Base-by-base conservation (phyloP, 2,888 invertebrate genomes). In the Cremastobaeus sp. region DNA sequence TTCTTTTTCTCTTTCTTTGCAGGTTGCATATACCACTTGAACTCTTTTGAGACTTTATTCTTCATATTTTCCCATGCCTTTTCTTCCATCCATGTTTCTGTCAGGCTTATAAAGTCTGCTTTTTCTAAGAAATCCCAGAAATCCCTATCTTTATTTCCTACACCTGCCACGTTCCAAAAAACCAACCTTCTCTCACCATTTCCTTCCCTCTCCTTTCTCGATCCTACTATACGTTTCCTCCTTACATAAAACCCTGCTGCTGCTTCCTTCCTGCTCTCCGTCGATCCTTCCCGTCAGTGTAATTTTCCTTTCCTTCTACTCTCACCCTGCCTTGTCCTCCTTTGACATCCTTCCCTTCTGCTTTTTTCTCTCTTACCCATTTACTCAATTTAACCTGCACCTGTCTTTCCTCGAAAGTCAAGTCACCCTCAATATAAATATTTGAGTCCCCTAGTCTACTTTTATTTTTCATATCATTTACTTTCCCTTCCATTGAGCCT, bases 81-180 rank as follows among this genome's bases (percentile, higher is more conserved):
- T 2, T n/a, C 9, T 1, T 9, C 14, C 35, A 50, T 2, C 34
- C 50, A 50, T 8, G 50, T 50, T 14, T 50, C 50, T n/a, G 3
- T n/a, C n/a, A 50, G 8, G 14, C 50, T 35, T 0, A 50, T 14
- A 50, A 50, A 50, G 35, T 50, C 50, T 1, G 1, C 5, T 35
- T 50, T 3, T 21, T 20, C 9, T n/a, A 50, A 12, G 21, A 21
- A 50, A 3, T 21, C 21, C 50, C 35, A 50, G 34, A 48, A 48
- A 32, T 32, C 32, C 1, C 18, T 6, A 11, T 30, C 48, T 14
- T 48, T 48, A 48, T 48, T 48, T 18, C 17, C n/a, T n/a, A 48
- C 12, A 0, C 48, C 48, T 11, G 30, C 32, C 18, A 48, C 48
- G 18, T 48, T 48, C 48, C 48, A 48, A 48, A 32, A 48, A 32